A percentile compares a stretch with the other conserved stretches of the same genome.
Evolutionary conservation across 1,140 invertebrate species (phyloP).

Genomic region (Phymastichus coffea): DNA sequence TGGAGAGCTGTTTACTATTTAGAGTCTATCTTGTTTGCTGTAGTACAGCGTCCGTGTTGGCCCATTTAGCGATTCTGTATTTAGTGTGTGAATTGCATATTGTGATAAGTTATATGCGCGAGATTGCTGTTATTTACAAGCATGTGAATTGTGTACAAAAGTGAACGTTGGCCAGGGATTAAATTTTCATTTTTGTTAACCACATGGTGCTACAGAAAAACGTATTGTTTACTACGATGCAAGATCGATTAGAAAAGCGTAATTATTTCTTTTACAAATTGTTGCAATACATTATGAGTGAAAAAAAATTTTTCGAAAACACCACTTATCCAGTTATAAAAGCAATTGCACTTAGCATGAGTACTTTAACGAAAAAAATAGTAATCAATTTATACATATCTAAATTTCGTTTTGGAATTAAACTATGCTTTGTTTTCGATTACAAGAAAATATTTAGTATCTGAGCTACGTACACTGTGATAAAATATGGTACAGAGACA

Average conservation of each 20-base stretch:
- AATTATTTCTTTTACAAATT: background rate
- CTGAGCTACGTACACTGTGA: constrained; percentile 18
- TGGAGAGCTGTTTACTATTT: constrained; percentile 44
- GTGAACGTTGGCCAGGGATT: constrained; percentile 10
- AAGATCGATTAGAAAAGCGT: too few species aligned
- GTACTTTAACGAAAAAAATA: too few species aligned
- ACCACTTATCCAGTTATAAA: too few species aligned
- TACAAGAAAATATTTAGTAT: background rate
- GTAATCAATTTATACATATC: too few species aligned
- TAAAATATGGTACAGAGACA: constrained; percentile 16
- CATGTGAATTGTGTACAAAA: constrained; percentile 8
- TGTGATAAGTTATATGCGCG: constrained; percentile 13
- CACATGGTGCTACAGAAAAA: constrained; percentile 23
- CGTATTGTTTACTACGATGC: constrained; percentile 9
- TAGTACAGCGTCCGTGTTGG: constrained; percentile 4
- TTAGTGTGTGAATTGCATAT: constrained; percentile 29
- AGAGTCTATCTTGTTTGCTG: constrained; percentile 24
- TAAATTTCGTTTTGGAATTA: too few species aligned
- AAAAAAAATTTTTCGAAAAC: too few species aligned
- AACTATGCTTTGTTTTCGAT: too few species aligned
- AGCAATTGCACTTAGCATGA: too few species aligned
- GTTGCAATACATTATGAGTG: background rate
- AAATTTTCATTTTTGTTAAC: constrained; percentile 19
- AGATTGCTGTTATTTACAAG: constrained; percentile 22
- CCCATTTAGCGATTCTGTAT: constrained; percentile 11